Percentiles rank a stretch among this genome's conserved stretches.
These are phyloP conservation scores for Rallus limicola DNA, from an alignment of 2,113 vertebrate species.

Conservation along the genomic window DNA sequence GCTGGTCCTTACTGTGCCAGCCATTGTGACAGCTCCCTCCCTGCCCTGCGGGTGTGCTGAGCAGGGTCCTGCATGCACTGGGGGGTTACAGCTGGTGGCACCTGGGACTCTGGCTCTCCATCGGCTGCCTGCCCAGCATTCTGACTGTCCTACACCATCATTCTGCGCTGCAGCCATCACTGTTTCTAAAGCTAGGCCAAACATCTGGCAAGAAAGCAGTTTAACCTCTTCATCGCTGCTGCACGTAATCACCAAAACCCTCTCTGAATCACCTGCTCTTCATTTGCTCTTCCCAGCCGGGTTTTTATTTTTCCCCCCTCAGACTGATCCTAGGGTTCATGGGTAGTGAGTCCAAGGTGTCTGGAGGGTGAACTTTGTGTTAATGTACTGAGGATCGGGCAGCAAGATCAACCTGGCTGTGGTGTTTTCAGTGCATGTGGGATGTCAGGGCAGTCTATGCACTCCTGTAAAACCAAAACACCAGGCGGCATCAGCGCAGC, in stretches of 20 bases:
- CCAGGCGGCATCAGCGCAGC: background rate
- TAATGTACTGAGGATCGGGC: background rate
- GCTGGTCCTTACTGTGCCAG: background rate
- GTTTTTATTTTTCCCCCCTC: background rate
- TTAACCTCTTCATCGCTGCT: background rate
- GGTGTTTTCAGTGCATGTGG: background rate
- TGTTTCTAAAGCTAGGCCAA: background rate
- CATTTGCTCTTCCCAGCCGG: background rate
- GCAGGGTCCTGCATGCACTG: background rate
- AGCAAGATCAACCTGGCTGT: background rate
- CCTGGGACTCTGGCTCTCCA: background rate
- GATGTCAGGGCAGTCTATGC: background rate
- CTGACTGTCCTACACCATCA: background rate
- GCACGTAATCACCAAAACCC: background rate
- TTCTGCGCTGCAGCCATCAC: background rate
- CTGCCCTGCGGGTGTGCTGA: too few species aligned
- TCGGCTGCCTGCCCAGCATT: background rate
- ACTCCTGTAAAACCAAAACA: background rate
- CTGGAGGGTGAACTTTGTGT: background rate
- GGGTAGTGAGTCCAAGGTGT: background rate
- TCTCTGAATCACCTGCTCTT: background rate
- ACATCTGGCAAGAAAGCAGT: background rate
- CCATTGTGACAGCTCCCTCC: background rate
- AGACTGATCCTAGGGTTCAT: background rate
- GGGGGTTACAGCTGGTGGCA: background rate